A percentile compares a stretch with the other conserved stretches of the same genome.
Conservation (phyloP, 30 jellyfish, hydroid and myxozoan species). For the Turritopsis rubra region DNA sequence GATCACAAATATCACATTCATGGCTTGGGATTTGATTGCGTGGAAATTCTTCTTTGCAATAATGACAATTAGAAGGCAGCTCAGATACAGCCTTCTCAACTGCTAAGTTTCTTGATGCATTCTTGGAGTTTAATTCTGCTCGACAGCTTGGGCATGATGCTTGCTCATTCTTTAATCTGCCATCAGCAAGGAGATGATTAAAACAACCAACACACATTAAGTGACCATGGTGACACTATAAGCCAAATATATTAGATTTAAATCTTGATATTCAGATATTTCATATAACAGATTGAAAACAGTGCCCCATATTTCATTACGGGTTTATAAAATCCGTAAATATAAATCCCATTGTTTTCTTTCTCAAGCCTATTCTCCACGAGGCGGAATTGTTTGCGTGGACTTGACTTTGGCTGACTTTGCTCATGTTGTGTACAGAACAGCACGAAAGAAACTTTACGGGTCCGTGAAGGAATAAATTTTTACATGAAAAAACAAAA, state of each 20-base stretch:
- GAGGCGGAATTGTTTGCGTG: no score
- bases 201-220: constrained; percentile 91
- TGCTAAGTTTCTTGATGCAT: constrained; percentile 77
- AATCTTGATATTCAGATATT: no score
- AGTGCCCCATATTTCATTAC: no score
- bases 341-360: no score
- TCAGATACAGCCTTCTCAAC: constrained; percentile 95
- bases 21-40: constrained; percentile 72
- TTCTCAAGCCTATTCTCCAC: no score
- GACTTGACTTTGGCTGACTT: no score
- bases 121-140: constrained; percentile 52
- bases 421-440: no score
- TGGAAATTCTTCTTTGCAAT: constrained; percentile 65
- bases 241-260: neutral
- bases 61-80: constrained; percentile 81
- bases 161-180: constrained; percentile 83
- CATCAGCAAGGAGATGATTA: constrained; percentile 94
- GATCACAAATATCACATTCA: constrained; percentile 60
- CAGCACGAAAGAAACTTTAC: no score
- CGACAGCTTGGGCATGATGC: constrained; percentile 98
- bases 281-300: no score
- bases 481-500: no score
- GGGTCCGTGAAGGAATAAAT: no score
- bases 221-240: constrained; percentile 93
- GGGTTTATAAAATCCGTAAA: no score